phyloP scores from a whole-genome alignment of 2,113 vertebrate species.

The Egretta garzetta region DNA sequence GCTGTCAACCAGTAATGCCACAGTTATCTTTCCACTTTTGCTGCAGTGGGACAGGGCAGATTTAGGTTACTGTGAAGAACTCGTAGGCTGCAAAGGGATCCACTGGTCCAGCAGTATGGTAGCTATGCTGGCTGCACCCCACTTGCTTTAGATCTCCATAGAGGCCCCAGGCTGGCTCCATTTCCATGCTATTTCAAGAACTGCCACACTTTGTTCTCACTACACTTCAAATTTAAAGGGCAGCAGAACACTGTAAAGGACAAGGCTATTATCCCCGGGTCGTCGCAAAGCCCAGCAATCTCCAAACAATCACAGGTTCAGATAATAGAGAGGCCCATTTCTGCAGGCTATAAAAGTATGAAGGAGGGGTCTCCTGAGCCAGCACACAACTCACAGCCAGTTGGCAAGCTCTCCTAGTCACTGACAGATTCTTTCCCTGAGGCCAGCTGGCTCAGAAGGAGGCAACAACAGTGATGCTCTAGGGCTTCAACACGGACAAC shows the following conservation, averaged over 20 bases:
- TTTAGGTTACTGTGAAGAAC: neutral
- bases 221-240: conserved; percentile 15
- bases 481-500: conserved; percentile 22
- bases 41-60: neutral
- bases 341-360: conserved; percentile 12
- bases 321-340: conserved; percentile 14
- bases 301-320: conserved; percentile 4
- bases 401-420: neutral
- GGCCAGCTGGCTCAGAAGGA: conserved; percentile 32
- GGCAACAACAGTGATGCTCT: neutral
- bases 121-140: neutral
- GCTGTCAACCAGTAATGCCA: neutral
- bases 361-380: conserved; percentile 37
- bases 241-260: conserved; percentile 12
- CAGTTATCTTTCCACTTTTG: neutral
- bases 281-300: neutral
- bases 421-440: conserved; percentile 42
- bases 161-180: neutral
- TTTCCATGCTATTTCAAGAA: neutral
- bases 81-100: neutral
- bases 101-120: neutral
- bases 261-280: conserved; percentile 29
- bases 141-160: neutral
- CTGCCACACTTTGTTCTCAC: neutral
- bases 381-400: conserved; percentile 50